Percentiles rank a stretch among this genome's conserved stretches.
These are phyloP conservation scores for Gobius niger DNA, from an alignment of 2,113 vertebrate species.

Conservation along the genomic window DNA sequence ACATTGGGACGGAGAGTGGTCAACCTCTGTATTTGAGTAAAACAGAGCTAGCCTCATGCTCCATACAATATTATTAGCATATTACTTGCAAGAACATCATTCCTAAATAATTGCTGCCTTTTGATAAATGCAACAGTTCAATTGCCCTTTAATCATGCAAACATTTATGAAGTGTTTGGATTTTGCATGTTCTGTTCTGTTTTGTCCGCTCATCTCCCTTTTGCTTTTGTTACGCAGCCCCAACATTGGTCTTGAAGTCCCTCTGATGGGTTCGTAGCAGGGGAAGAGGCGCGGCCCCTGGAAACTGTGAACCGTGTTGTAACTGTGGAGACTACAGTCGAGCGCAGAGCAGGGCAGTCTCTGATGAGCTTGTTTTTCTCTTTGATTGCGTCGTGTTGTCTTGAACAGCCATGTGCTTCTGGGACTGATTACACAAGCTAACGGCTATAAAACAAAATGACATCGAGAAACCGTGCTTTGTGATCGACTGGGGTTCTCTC, in stretches of 20 bases:
- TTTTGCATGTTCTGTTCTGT: constrained; percentile 34
- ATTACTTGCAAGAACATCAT: too few relatives aligned
- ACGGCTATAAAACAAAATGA: constrained; percentile 7
- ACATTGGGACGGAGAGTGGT: too few relatives aligned
- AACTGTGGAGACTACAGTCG: constrained; percentile 63
- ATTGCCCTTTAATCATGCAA: too few relatives aligned
- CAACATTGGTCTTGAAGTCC: constrained; percentile 71
- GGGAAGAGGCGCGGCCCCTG: constrained; percentile 62
- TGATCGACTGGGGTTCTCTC: constrained; percentile 1
- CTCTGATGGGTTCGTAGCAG: constrained; percentile 74
- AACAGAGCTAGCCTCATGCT: too few relatives aligned
- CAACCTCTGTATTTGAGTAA: too few relatives aligned
- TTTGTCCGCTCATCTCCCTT: constrained; percentile 65
- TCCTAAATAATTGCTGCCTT: too few relatives aligned
- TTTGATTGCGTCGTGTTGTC: constrained; percentile 52
- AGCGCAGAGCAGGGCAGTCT: constrained; percentile 46
- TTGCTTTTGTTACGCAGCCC: constrained; percentile 47
- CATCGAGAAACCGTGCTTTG: background rate
- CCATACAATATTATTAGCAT: too few relatives aligned
- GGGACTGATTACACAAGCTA: constrained; percentile 36
- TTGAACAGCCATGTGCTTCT: constrained; percentile 35
- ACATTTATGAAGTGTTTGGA: background rate
- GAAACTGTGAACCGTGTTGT: constrained; percentile 67
- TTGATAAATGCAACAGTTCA: too few relatives aligned
- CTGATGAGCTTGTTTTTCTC: constrained; percentile 76